Conservation (phyloP, 2,797 vertebrate species). For the Ispidina picta region DNA sequence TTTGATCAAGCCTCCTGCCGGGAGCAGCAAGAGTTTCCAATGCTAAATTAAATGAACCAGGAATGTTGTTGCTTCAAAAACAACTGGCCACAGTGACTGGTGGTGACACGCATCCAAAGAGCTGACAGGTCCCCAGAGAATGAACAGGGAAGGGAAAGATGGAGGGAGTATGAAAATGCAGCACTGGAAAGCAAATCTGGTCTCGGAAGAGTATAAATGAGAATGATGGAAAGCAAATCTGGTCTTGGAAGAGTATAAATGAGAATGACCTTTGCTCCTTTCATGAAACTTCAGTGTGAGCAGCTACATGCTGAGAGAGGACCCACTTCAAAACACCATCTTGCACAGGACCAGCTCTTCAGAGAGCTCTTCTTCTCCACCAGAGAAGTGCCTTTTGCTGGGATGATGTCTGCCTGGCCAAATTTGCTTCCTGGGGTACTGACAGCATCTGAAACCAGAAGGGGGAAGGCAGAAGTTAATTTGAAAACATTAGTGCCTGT, state of each 20-base stretch:
- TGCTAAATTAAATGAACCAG: not conserved
- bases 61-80: not conserved
- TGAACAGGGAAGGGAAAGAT: not conserved
- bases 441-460: not conserved
- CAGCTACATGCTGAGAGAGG: not conserved
- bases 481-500: not conserved
- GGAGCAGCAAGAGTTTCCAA: not conserved
- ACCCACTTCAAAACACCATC: not conserved
- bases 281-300: rapidly evolving
- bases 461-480: not conserved
- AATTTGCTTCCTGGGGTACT: not conserved
- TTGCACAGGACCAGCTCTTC: not conserved
- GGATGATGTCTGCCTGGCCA: not conserved
- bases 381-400: not conserved
- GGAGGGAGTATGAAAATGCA: not conserved
- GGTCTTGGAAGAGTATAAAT: not conserved
- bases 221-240: not conserved
- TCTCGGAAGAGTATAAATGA: not conserved
- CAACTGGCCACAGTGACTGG: not conserved
- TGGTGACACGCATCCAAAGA: not conserved
- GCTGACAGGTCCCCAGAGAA: not conserved
- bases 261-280: not conserved
- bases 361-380: not conserved
- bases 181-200: not conserved
- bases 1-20: not conserved